These are phyloP conservation scores for Musca vetustissima DNA, from an alignment of 1,140 invertebrate species.

Conservation along the genomic window DNA sequence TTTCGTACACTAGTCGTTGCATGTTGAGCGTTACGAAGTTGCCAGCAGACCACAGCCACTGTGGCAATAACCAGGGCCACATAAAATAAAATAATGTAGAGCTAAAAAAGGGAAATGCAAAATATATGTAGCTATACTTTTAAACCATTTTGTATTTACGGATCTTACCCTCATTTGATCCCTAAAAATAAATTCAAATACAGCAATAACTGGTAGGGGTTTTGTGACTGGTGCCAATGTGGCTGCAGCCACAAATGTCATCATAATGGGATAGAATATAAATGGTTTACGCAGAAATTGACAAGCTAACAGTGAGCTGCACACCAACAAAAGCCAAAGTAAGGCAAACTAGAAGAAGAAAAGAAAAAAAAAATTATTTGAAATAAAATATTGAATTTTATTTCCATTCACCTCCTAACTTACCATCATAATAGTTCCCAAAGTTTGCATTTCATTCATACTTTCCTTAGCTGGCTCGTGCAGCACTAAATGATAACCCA, in stretches of 20 bases:
- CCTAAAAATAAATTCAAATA: constrained; percentile 58
- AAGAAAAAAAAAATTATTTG: no score
- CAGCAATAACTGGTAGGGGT: constrained; percentile 60
- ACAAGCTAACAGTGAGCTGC: constrained; percentile 53
- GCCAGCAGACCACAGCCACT: constrained; percentile 59
- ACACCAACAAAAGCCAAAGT: constrained; percentile 57
- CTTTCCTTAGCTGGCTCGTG: no score
- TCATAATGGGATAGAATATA: constrained; percentile 59
- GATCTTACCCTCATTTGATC: constrained; percentile 56
- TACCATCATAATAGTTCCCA: constrained; percentile 66
- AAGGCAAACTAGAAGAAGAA: constrained; percentile 62
- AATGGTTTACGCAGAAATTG: constrained; percentile 49
- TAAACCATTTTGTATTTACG: neutral
- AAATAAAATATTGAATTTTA: no score
- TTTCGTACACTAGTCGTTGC: constrained; percentile 74
- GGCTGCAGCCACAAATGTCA: constrained; percentile 53
- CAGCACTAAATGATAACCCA: no score
- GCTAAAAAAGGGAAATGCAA: constrained; percentile 56
- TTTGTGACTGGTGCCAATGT: constrained; percentile 61
- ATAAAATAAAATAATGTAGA: constrained; percentile 68
- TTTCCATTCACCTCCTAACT: constrained; percentile 29
- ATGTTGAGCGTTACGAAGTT: constrained; percentile 60
- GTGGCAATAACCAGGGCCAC: constrained; percentile 60
- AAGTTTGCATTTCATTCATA: constrained; percentile 26
- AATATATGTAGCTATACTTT: neutral